Conservation (phyloP, 2,113 vertebrate species). For the Xiphophorus hellerii region DNA sequence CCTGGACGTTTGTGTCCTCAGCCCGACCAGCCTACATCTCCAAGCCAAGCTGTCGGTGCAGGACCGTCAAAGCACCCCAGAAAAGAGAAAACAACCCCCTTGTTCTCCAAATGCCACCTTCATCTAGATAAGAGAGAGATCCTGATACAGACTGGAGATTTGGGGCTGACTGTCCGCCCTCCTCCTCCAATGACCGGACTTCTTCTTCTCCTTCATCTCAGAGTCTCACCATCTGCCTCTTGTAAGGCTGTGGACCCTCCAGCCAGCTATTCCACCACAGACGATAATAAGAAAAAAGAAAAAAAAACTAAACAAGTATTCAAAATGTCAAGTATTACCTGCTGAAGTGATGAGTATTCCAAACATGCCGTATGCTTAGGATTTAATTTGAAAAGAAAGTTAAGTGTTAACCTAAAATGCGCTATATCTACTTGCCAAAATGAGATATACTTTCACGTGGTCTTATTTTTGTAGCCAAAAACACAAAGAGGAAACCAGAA, state of each 20-base stretch:
- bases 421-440: slow-evolving; percentile 88
- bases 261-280: slow-evolving; percentile 63
- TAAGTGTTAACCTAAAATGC: slow-evolving; percentile 75
- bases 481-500: slow-evolving; percentile 61
- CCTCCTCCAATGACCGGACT: slow-evolving; percentile 40
- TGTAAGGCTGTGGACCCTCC: slow-evolving; percentile 63
- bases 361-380: slow-evolving; percentile 68
- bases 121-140: slow-evolving; percentile 29
- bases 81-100: slow-evolving; percentile 53
- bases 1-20: slow-evolving; percentile 79
- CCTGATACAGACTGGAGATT: slow-evolving; percentile 52
- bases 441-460: slow-evolving; percentile 83
- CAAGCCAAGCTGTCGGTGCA: slow-evolving; percentile 50
- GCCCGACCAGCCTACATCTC: slow-evolving; percentile 67
- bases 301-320: slow-evolving; percentile 56
- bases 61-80: slow-evolving; percentile 55
- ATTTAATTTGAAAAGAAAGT: slow-evolving; percentile 66
- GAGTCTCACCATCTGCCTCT: slow-evolving; percentile 52
- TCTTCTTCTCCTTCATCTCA: slow-evolving; percentile 52
- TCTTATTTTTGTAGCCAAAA: slow-evolving; percentile 84
- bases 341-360: slow-evolving; percentile 75
- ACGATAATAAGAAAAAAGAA: slow-evolving; percentile 59
- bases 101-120: background rate
- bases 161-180: slow-evolving; percentile 31
- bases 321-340: slow-evolving; percentile 68